These are phyloP conservation scores for Pseudococcus jackbeardsleyi DNA, from an alignment of 2,888 invertebrate species.

Conservation along the genomic window DNA sequence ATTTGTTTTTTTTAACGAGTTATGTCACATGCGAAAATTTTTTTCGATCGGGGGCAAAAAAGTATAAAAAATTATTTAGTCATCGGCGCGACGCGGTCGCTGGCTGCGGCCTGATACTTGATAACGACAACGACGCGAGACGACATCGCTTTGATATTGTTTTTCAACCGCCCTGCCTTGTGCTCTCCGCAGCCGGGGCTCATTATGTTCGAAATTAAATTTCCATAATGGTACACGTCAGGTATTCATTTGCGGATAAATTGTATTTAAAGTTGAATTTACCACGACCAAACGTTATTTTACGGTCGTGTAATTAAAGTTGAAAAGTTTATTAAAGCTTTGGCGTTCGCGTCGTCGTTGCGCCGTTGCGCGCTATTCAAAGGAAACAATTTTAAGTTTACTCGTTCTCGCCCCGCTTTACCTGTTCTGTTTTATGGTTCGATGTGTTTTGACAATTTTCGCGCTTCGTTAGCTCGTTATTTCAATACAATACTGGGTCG, in stretches of 20 bases:
- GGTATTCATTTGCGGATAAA: slow-evolving; percentile 6
- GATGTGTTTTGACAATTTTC: slow-evolving; percentile 36
- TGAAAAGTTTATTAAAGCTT: slow-evolving; percentile 53
- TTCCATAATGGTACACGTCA: slow-evolving; percentile 20
- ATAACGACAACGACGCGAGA: not conserved
- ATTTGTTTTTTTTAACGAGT: not conserved
- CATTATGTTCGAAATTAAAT: slow-evolving; percentile 36
- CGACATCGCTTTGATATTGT: slow-evolving; percentile 27
- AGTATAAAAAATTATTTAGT: not conserved
- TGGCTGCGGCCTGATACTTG: not conserved
- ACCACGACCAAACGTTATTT: slow-evolving; percentile 19
- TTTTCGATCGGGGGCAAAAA: not conserved
- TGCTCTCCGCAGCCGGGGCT: not conserved
- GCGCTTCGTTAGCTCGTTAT: slow-evolving; percentile 10
- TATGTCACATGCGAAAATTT: not conserved
- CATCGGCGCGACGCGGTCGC: not conserved
- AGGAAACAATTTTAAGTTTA: slow-evolving; percentile 48
- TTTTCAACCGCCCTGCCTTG: not conserved
- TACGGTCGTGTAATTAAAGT: slow-evolving; percentile 53
- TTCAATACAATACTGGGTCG: not conserved
- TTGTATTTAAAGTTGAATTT: slow-evolving; percentile 22
- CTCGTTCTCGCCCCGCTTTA: not conserved
- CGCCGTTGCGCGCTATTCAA: not conserved
- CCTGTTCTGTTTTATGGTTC: not conserved
- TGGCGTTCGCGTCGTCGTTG: not conserved